Conservation (phyloP, 2,113 vertebrate genomes). For the Morone saxatilis region DNA sequence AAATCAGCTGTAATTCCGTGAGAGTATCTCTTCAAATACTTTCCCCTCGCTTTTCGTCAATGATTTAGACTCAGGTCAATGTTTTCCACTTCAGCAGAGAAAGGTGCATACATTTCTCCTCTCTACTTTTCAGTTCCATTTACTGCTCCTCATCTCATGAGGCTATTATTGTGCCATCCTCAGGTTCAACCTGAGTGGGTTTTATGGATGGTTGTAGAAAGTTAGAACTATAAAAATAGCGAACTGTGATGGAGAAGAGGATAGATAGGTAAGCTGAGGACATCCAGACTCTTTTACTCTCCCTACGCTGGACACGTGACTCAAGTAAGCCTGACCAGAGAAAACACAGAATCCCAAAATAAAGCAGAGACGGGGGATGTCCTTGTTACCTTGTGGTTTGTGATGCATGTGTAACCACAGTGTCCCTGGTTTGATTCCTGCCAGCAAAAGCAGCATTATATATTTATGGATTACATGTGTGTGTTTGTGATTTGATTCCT, state of each 20-base stretch:
- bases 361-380: not conserved
- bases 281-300: slow-evolving; percentile 16
- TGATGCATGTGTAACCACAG: slow-evolving; percentile 1
- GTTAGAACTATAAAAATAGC: slow-evolving; percentile 53
- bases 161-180: slow-evolving; percentile 64
- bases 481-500: not conserved
- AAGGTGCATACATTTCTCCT: slow-evolving; percentile 58
- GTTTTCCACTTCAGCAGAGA: slow-evolving; percentile 70
- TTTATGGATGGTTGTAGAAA: slow-evolving; percentile 67
- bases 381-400: not conserved
- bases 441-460: not conserved
- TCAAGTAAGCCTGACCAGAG: slow-evolving; percentile 6
- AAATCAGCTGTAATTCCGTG: slow-evolving; percentile 29
- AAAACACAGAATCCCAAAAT: slow-evolving; percentile 30
- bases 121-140: slow-evolving; percentile 63
- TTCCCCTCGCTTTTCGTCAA: slow-evolving; percentile 51
- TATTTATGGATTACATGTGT: not conserved
- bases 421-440: slow-evolving; percentile 7
- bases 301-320: not conserved
- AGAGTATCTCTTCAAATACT: slow-evolving; percentile 44
- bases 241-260: slow-evolving; percentile 27
- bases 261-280: slow-evolving; percentile 40
- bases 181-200: slow-evolving; percentile 65
- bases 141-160: slow-evolving; percentile 61
- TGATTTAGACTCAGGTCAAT: slow-evolving; percentile 65